A percentile compares a stretch with the other conserved stretches of the same genome.
These are phyloP conservation scores for Lissocephala sabroskyi DNA, from an alignment of 2,888 invertebrate species.

Conservation along the genomic window DNA sequence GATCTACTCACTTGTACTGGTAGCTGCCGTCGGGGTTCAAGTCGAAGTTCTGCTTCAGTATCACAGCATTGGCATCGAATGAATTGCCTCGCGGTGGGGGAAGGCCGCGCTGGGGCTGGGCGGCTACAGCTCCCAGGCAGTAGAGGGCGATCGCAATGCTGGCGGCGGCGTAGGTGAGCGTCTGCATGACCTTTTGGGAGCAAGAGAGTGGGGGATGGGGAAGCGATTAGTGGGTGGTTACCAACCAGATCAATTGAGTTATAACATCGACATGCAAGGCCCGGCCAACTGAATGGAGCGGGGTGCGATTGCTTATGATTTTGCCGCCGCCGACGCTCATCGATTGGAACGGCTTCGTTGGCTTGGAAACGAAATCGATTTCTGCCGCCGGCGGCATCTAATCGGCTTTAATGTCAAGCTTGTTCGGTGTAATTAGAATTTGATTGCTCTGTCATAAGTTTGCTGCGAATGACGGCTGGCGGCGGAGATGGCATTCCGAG, in stretches of 20 bases:
- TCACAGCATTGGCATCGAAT: conserved; percentile 73
- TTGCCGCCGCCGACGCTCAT: conserved; percentile 1
- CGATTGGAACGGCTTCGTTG: conserved; percentile 9
- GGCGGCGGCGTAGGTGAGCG: conserved; percentile 55
- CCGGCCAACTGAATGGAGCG: neutral
- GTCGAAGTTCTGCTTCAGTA: conserved; percentile 73
- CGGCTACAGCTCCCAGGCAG: conserved; percentile 61
- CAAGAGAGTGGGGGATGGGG: too few species aligned
- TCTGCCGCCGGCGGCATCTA: conserved; percentile 1
- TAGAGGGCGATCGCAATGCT: conserved; percentile 59
- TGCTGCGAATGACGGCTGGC: too few species aligned
- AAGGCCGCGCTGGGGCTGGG: conserved; percentile 67
- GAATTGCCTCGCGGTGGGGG: conserved; percentile 57
- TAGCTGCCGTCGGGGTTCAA: conserved; percentile 74
- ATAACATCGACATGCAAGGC: conserved; percentile 14
- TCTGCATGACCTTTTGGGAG: conserved; percentile 67
- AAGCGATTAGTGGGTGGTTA: too few species aligned
- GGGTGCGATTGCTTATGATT: neutral
- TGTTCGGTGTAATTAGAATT: conserved; percentile 22
- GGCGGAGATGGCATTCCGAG: too few species aligned
- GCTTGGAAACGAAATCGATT: too few species aligned
- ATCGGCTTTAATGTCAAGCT: conserved; percentile 31
- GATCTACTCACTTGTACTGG: conserved; percentile 73
- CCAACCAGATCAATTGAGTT: conserved; percentile 23
- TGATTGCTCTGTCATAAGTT: too few species aligned